Conservation (phyloP, 2,888 invertebrate species). For the Leptinotarsa peninsularis region DNA sequence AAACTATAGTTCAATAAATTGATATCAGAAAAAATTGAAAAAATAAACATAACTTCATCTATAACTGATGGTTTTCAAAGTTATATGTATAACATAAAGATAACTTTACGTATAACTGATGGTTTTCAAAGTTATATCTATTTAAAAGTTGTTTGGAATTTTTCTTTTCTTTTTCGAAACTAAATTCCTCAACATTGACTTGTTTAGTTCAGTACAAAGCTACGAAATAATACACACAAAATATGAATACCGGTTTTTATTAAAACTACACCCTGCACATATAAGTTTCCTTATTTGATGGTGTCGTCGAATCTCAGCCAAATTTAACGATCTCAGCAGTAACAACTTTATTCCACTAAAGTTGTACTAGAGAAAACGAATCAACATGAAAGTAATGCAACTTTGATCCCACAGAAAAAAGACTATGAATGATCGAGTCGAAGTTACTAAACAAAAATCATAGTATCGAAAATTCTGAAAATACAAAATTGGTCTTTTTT, state of each 20-base stretch:
- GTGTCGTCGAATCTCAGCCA: slow-evolving; percentile 44
- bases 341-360: slow-evolving; percentile 47
- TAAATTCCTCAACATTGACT: not conserved
- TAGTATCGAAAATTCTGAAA: too few relatives aligned
- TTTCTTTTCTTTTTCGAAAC: too few relatives aligned
- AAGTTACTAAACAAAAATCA: too few relatives aligned
- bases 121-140: too few relatives aligned
- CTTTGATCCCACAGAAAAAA: not conserved
- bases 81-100: too few relatives aligned
- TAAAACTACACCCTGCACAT: slow-evolving; percentile 51
- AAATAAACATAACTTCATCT: too few relatives aligned
- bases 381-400: not conserved
- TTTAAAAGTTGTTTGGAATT: too few relatives aligned
- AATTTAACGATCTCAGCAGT: slow-evolving; percentile 29
- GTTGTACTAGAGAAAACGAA: slow-evolving; percentile 46
- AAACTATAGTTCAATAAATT: too few relatives aligned
- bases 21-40: too few relatives aligned
- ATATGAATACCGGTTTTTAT: slow-evolving; percentile 11
- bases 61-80: too few relatives aligned
- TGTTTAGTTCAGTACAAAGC: not conserved
- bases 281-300: slow-evolving; percentile 59
- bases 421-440: too few relatives aligned
- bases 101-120: too few relatives aligned
- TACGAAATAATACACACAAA: slow-evolving; percentile 16
- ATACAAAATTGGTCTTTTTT: not conserved